Conservation (phyloP, 2,113 vertebrate genomes). For the Neogale vison region DNA sequence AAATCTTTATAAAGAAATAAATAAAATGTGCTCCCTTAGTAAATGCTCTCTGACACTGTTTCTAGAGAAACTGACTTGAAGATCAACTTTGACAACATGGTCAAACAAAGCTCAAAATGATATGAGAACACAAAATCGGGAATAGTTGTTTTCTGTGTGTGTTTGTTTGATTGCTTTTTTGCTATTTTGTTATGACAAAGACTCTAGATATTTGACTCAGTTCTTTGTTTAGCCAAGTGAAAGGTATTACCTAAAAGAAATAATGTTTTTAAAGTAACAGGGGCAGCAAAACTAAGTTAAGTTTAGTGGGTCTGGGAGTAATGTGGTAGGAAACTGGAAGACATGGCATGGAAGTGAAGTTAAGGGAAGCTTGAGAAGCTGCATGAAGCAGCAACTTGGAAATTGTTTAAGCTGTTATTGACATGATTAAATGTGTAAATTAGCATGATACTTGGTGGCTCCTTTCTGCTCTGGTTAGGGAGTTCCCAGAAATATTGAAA, state of each 20-base stretch:
- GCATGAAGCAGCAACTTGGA: not conserved
- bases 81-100: not conserved
- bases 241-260: not conserved
- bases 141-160: not conserved
- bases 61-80: not conserved
- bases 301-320: not conserved
- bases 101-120: not conserved
- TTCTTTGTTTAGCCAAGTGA: not conserved
- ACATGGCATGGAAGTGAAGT: not conserved
- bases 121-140: not conserved
- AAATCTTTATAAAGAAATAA: no score
- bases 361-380: not conserved
- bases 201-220: not conserved
- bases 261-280: not conserved
- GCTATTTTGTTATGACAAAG: not conserved
- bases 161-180: not conserved
- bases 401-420: constrained; percentile 25
- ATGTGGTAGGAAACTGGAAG: not conserved
- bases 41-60: not conserved
- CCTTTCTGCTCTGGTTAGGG: constrained; percentile 34
- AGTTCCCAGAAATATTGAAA: constrained; percentile 51
- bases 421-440: constrained; percentile 55
- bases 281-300: not conserved
- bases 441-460: constrained; percentile 16
- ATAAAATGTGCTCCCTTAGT: not conserved